Evolutionary conservation across 2,888 invertebrate genomes (phyloP), one percentile per base, ranked within the genome.

Genomic region (Elmis aenea): DNA sequence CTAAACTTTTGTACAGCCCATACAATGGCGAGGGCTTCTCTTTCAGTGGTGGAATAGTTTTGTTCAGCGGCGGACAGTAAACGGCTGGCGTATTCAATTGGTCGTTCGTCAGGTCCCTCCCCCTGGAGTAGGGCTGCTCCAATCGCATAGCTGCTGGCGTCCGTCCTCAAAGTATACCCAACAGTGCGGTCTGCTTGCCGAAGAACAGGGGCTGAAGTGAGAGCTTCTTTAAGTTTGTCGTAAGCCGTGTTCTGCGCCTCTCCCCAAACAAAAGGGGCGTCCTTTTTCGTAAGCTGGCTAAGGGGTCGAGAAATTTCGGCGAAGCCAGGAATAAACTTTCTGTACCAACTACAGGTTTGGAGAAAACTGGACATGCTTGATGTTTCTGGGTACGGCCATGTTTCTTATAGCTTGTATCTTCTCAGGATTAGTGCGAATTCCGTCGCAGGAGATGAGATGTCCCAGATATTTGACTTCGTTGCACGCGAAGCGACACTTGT

Each of bases 1-100:
- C 64, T 38, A 35, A 66, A 70, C 38, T 67, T 66, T 8, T 54
- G 30, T 1, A 66, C 42, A 3, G 62, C 61, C 52, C 52, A 67
- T 3, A 56, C 44, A 1, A 52, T n/a, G n/a, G n/a, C n/a, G n/a
- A n/a, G n/a, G n/a, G n/a, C n/a, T n/a, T n/a, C n/a, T n/a, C n/a
- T n/a, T n/a, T n/a, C n/a, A n/a, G n/a, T n/a, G 0, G 50, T 52
- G 2, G 30, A 35, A 26, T 55, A 57, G 24, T 55, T 57, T 12
- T 34, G 25, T 35, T 58, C 54, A 2, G 55, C 38, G 13, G 46
- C 3, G 2, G 42, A 49, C 9, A 55, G 40, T 3, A 57, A 36
- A 8, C 52, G 32, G 33, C 51, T 58, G 16, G 55, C 52, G 30
- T 52, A 60, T 29, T 54, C 53, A 5, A 58, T 29, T 0, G 52